Base-by-base conservation (phyloP, 1,140 invertebrate genomes). In the Trypoxylus dichotomus region DNA sequence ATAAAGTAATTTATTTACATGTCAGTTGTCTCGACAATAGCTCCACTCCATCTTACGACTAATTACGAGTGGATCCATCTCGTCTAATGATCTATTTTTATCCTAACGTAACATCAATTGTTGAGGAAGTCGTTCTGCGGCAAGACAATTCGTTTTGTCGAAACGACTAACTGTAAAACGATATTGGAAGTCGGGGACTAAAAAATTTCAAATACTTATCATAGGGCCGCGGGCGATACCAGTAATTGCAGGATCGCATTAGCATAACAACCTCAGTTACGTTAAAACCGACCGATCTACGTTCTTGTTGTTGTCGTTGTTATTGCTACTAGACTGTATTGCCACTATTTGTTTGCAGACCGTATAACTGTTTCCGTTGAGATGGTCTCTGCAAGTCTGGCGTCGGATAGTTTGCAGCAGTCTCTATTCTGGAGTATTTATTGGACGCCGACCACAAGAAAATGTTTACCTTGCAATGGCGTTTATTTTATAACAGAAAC, bases 181-280 rank as follows among this genome's bases (percentile, higher is more conserved):
- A 68, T 68, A 68, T 68, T 68, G 60, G 60, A 68, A 68, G 25
- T 29, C 24, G 60, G 15, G 15, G 19, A 10, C 32, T 29, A 24
- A 68, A 68, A 68, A 68, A 29, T 27, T 27, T 68, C 60, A 10
- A 68, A 68, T 68, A 68, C 21, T 68, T 68, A 68, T 68, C 60
- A 68, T 24, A 24, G 19, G 24, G 60, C 60, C 60, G 6, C 11
- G 8, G 24, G 60, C 60, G 60, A 68, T 68, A 68, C 27, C 60
- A 68, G 60, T 68, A 68, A 68, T 68, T 68, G 60, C 60, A 68
- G 60, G 60, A 68, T 68, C 60, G 60, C 60, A 68, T 68, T 68
- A 68, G 60, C 60, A 68, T 68, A 68, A 68, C 60, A 68, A 68
- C 60, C 60, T 24, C 60, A 29, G 60, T 68, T 68, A 68, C 25